Base-by-base conservation (phyloP, 2,113 vertebrate genomes). In the Amazona vittata region DNA sequence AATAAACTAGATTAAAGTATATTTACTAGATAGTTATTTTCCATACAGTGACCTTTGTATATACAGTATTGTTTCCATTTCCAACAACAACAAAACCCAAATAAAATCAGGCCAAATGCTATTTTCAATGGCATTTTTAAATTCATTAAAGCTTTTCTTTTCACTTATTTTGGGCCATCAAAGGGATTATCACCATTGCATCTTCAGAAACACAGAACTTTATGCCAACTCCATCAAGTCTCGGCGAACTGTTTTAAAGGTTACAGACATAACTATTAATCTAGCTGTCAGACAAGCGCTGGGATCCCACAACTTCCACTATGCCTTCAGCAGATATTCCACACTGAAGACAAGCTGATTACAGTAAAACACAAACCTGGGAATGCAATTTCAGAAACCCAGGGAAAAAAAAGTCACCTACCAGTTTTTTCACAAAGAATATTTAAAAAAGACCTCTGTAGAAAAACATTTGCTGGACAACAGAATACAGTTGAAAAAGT, bases 151-250 rank as follows among this genome's bases (percentile, higher is more conserved):
- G 41, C 39, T 53, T 70, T 76, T 70, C 50, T 33, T 76, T 52
- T n/a, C 46, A 63, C 77, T 95, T 82, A 69, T 86, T 91, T 86
- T 73, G 62, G 49, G 76, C 55, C 77, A 69, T 94, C 85, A 86
- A 92, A 94, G 49, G 81, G 53, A 92, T 86, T 89, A 74, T 46
- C 65, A 77, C 31, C 26, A 4, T 3, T 33, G 39, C 67, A 59
- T 70, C 67, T 91, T 79, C 73, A 86, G 86, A 78, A 78, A 63
- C 37, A 77, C 62, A 52, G 6, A 90, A 69, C 44, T 63, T 39
- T 55, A 37, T 33, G 78, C 83, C 81, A 94, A 53, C 14, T 47
- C 89, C 11, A 5, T 52, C 70, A 59, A 89, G 60, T 28, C n/a
- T 28, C 39, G 39, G 70, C 69, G 74, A 93, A 90, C 67, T 87